A percentile compares a stretch with the other conserved stretches of the same genome.
Conservation (phyloP, 1,140 invertebrate species). For the Paramacrobiotus metropolitanus region DNA sequence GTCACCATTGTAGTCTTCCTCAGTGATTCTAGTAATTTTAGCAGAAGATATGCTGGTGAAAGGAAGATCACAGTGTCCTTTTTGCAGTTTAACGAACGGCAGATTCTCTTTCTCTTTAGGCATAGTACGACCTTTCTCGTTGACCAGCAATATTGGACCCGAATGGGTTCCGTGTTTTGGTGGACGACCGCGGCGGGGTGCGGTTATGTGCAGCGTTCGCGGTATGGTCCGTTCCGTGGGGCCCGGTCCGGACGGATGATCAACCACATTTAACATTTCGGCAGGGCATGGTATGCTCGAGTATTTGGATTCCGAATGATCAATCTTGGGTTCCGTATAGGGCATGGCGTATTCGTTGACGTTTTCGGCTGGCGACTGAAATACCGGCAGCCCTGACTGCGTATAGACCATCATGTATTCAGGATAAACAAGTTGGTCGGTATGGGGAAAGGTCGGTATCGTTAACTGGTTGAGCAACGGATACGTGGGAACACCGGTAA, state of each 20-base stretch:
- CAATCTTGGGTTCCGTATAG: not conserved
- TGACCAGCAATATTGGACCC: no score
- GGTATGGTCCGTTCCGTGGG: not conserved
- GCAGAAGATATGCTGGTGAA: no score
- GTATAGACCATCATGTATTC: not conserved
- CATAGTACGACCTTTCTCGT: no score
- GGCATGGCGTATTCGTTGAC: not conserved
- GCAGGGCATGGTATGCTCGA: not conserved
- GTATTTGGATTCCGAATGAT: not conserved
- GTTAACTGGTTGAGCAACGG: no score
- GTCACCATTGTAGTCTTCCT: not conserved
- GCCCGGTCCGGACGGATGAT: not conserved
- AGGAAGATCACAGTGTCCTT: no score
- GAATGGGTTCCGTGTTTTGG: no score
- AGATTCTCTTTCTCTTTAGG: not conserved
- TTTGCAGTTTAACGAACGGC: not conserved
- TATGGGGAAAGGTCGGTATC: no score
- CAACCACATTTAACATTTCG: not conserved
- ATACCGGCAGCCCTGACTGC: not conserved
- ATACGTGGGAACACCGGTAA: no score
- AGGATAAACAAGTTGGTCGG: not conserved
- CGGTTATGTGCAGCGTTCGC: no score
- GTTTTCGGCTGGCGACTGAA: not conserved
- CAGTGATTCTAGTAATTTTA: no score
- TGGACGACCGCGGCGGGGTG: no score